Percentiles rank a stretch among this genome's conserved stretches.
Evolutionary conservation across 1,140 invertebrate genomes (phyloP).

Genomic region (Drosophila cardini): DNA sequence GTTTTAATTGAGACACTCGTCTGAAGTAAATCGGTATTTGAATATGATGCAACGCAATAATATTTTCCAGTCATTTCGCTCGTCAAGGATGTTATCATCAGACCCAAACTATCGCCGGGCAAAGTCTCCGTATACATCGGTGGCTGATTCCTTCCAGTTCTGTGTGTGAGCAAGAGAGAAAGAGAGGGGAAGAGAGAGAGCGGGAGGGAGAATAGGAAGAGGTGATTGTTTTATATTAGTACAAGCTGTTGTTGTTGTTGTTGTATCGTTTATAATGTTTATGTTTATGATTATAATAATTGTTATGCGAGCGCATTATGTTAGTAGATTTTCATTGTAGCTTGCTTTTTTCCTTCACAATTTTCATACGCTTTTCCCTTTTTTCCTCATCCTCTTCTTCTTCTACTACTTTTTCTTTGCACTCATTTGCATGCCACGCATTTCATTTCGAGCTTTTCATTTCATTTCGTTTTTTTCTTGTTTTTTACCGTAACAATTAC

Average conservation of each 20-base stretch:
- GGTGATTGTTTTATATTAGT: slow-evolving; percentile 57
- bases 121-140: slow-evolving; percentile 89
- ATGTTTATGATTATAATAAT: slow-evolving; percentile 75
- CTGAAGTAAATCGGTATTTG: slow-evolving; percentile 87
- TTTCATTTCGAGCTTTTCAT: slow-evolving; percentile 8
- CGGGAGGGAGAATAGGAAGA: slow-evolving; percentile 15
- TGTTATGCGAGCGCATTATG: slow-evolving; percentile 58
- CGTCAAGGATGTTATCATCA: slow-evolving; percentile 91
- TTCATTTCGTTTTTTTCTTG: slow-evolving; percentile 32
- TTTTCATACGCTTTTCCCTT: slow-evolving; percentile 4
- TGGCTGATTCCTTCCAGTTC: slow-evolving; percentile 85
- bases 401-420: slow-evolving; percentile 1
- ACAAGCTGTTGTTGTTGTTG: slow-evolving; percentile 50
- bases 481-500: slow-evolving; percentile 49
- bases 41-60: slow-evolving; percentile 92
- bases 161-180: slow-evolving; percentile 26
- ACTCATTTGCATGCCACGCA: slow-evolving; percentile 56
- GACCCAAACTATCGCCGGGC: slow-evolving; percentile 87
- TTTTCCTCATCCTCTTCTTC: slow-evolving; percentile 2
- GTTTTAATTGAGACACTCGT: slow-evolving; percentile 90
- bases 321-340: slow-evolving; percentile 58
- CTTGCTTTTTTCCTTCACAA: slow-evolving; percentile 20
- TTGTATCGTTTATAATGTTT: slow-evolving; percentile 60
- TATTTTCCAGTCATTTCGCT: slow-evolving; percentile 92
- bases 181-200: slow-evolving; percentile 10